Base-by-base conservation (phyloP, 2,113 vertebrate genomes). In the Hyperopisus bebe region DNA sequence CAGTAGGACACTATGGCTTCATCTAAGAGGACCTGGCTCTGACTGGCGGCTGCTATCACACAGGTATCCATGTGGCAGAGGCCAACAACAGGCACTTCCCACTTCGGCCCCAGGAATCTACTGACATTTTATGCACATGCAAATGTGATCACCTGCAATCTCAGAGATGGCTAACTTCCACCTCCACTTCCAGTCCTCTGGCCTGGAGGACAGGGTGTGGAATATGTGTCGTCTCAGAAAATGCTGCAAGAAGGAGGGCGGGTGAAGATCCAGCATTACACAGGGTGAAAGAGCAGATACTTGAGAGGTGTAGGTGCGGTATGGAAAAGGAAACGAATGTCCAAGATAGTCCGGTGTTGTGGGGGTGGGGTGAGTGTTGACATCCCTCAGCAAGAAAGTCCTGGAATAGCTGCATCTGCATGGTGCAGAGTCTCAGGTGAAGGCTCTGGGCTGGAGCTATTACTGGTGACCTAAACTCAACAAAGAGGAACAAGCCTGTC, bases 401-500 rank as follows among this genome's bases (percentile, higher is more conserved):
- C 74, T 80, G 35, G 35, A 80, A 80, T 80, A 80, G 74, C 74
- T 80, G 74, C 74, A 42, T 42, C 74, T 42, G 74, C 74, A 80
- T 42, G 11, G 35, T 35, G 31, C 74, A 80, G 74, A 42, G 31
- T 80, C 74, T 80, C 35, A 80, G 35, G 74, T 35, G 74, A 80
- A 42, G 35, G 74, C 35, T 80, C 74, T 80, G 74, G 35, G 74
- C 74, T 42, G 74, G 17, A 80, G 31, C 74, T 80, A 80, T 80
- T 80, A 80, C 74, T 80, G 74, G 74, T 80, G 74, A 80, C 74
- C 74, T 42, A 42, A 80, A 80, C 74, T 80, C 74, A 35, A 80
- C 74, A 80, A 80, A 80, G 74, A 80, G 35, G 35, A 80, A 42
- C 31, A 15, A 19, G 31, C 35, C 70, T 80, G 74, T 80, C 74